Evolutionary conservation across 2,113 vertebrate species (phyloP), one percentile per base, ranked within the genome.

Genomic region (Aegotheles bennettii): DNA sequence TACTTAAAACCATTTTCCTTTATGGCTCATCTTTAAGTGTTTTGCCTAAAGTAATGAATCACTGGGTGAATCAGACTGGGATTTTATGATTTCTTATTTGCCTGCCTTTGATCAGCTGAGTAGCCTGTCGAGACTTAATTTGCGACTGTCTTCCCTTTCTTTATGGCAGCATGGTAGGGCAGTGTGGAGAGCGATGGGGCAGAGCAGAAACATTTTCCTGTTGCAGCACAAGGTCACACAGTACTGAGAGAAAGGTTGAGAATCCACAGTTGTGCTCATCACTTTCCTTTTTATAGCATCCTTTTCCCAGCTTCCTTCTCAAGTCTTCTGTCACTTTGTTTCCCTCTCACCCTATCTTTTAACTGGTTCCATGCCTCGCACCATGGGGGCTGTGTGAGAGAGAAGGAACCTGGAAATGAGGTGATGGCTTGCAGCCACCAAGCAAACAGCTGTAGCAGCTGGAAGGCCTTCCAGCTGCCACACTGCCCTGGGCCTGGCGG

Each of bases 11-110:
- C 57, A 71, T 96, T 94, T 96, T 94, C 63, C 91, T 94, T 96
- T 89, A 93, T 96, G 87, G 76, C 84, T 96, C 94, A 94, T 96
- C 90, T 90, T 94, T 95, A 96, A 93, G 88, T 92, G 70, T 95
- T 93, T 97, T 95, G 87, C 93, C 88, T 94, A 59, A 94, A 93
- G 80, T 92, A 87, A 94, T 94, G 94, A 93, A 95, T 96, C 82
- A 95, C 83, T 84, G 82, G 50, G 70, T 95, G 91, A 88, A 86
- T 95, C 94, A 95, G 93, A 9, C 77, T 68, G 68, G 86, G 69
- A 76, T 93, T 96, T 93, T 93, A 87, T 84, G 59, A 61, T 95
- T 96, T 84, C 77, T 96, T 93, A 77, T 95, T 95, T 96, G 92
- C 87, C 67, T 91, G 81, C 63, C 89, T 96, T 95, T 96, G 91